A percentile compares a stretch with the other conserved stretches of the same genome.
phyloP scores from a whole-genome alignment of 2,797 vertebrate species.

The Melanotaenia trifasciata region DNA sequence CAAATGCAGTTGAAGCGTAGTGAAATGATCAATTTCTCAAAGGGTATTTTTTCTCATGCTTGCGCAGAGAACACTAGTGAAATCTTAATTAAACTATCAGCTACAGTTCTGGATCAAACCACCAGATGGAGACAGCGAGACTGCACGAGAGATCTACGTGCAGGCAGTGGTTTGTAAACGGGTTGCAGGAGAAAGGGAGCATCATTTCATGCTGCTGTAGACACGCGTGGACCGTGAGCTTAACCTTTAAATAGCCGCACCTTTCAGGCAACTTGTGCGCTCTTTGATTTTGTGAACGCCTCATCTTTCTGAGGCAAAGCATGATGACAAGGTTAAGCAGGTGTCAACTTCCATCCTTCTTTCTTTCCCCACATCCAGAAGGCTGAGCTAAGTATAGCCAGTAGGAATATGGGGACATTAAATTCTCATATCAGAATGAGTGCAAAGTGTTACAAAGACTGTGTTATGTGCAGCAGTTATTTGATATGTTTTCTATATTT shows the following conservation, averaged over 20 bases:
- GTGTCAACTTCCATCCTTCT: not conserved
- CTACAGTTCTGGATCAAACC: conserved; percentile 59
- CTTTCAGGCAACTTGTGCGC: not conserved
- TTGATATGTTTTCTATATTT: not conserved
- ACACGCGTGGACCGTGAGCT: conserved; percentile 1
- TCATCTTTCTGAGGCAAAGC: not conserved
- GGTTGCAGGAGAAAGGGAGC: conserved; percentile 12
- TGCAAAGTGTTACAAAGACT: not conserved
- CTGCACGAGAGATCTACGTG: conserved; percentile 29
- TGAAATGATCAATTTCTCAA: not conserved
- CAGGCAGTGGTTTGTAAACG: conserved; percentile 35
- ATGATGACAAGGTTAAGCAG: not conserved
- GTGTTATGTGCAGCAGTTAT: not conserved
- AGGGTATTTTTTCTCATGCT: not conserved
- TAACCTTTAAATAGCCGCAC: conserved; percentile 1
- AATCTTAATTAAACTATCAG: not conserved
- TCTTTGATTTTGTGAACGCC: not conserved
- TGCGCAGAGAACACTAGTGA: conserved; percentile 5
- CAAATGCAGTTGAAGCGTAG: not conserved
- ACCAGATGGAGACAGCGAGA: conserved; percentile 63
- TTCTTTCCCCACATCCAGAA: not conserved
- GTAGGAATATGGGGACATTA: not conserved
- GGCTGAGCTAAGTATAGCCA: not conserved
- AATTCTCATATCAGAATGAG: conserved; percentile 24
- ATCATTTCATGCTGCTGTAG: conserved; percentile 11